Evolutionary conservation across 1,140 invertebrate genomes (phyloP).

Genomic region (Drosophila ambigua): DNA sequence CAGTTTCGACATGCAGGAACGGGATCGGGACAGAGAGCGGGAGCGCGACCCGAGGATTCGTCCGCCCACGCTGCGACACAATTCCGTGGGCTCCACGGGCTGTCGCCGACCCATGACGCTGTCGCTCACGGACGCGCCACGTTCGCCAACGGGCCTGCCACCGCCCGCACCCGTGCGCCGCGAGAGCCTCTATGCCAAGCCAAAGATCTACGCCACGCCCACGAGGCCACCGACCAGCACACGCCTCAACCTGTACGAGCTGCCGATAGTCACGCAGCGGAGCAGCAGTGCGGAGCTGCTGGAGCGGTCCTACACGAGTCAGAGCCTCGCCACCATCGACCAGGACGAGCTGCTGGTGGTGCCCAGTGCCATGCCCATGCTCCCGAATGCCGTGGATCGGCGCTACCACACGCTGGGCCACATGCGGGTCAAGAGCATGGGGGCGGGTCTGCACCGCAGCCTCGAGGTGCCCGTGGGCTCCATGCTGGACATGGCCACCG

Average conservation of each 20-base stretch:
- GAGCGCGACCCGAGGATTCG: constrained; percentile 5
- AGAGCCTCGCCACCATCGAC: constrained; percentile 76
- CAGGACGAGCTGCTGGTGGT: constrained; percentile 76
- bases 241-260: constrained; percentile 66
- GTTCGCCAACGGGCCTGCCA: constrained; percentile 65
- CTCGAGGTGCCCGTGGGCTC: constrained; percentile 70
- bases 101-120: constrained; percentile 63
- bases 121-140: constrained; percentile 65
- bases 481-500: constrained; percentile 66
- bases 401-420: constrained; percentile 81
- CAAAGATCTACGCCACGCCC: constrained; percentile 79
- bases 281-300: constrained; percentile 77
- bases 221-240: constrained; percentile 60
- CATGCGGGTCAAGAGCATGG: constrained; percentile 80
- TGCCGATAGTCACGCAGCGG: constrained; percentile 68
- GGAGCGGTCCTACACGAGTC: constrained; percentile 75
- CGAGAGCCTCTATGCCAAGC: constrained; percentile 77
- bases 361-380: constrained; percentile 78
- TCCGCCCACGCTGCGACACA: constrained; percentile 64
- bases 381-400: constrained; percentile 71
- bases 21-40: constrained; percentile 10
- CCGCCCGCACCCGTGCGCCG: constrained; percentile 73
- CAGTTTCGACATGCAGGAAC: constrained; percentile 74
- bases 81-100: constrained; percentile 55
- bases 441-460: constrained; percentile 67